Evolutionary conservation across 2,797 vertebrate genomes (phyloP).

Genomic region (Cyclura pinguis): DNA sequence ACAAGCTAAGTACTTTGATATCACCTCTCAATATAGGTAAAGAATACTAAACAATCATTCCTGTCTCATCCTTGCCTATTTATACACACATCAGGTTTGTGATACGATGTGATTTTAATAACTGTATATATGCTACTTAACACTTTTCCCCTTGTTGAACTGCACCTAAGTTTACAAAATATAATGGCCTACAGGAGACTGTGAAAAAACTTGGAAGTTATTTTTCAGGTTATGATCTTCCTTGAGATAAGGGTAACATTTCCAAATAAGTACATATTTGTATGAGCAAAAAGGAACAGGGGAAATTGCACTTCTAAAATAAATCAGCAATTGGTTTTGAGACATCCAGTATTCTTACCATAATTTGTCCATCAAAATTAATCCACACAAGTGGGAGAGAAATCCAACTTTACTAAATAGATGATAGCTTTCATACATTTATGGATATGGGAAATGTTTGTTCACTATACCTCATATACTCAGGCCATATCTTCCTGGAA

Average conservation of each 20-base stretch:
- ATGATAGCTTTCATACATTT: constrained; percentile 11
- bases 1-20: neutral
- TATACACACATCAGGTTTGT: neutral
- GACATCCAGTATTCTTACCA: neutral
- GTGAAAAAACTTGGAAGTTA: constrained; percentile 20
- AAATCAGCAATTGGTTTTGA: neutral
- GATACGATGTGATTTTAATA: neutral
- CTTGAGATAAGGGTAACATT: neutral
- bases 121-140: neutral
- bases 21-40: neutral
- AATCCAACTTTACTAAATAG: neutral
- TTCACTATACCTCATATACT: neutral
- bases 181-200: neutral
- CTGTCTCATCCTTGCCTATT: neutral
- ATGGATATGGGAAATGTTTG: constrained; percentile 8
- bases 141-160: constrained; percentile 9
- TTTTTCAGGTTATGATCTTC: constrained; percentile 22
- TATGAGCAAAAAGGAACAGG: neutral
- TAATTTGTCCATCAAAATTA: constrained; percentile 17
- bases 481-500: neutral
- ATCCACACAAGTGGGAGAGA: neutral
- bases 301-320: neutral
- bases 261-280: constrained; percentile 4
- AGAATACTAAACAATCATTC: neutral
- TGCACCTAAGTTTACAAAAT: neutral